Conservation (phyloP, 2,113 vertebrate species). For the Sisor rabdophorus region DNA sequence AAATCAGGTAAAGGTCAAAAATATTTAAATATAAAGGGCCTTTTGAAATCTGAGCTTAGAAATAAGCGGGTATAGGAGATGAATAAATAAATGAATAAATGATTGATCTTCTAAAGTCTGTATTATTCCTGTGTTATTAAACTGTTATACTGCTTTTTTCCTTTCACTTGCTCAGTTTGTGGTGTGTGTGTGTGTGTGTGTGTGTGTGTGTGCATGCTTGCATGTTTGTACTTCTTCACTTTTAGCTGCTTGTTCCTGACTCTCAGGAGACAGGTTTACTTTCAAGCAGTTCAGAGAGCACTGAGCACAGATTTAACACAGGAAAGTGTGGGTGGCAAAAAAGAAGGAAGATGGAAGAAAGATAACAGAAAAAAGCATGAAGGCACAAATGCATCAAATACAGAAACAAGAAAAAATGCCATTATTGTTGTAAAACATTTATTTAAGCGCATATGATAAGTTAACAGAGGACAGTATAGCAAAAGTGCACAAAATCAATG, state of each 20-base stretch:
- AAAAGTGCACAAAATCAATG: constrained; percentile 26
- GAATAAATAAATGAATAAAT: too few relatives aligned
- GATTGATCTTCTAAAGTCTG: too few relatives aligned
- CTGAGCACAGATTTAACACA: constrained; percentile 55
- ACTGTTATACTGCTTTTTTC: too few relatives aligned
- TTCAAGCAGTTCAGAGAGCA: constrained; percentile 59
- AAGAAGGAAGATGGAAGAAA: constrained; percentile 40
- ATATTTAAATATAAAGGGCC: too few relatives aligned
- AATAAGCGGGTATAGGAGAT: too few relatives aligned
- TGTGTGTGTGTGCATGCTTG: constrained; percentile 32
- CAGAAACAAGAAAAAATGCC: constrained; percentile 31
- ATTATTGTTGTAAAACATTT: constrained; percentile 35
- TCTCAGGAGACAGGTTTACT: constrained; percentile 58
- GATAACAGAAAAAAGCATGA: constrained; percentile 44
- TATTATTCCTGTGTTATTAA: too few relatives aligned
- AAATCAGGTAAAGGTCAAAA: too few relatives aligned
- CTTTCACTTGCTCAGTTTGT: constrained; percentile 16
- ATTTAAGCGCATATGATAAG: constrained; percentile 24
- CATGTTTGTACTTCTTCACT: constrained; percentile 53
- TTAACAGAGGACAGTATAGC: constrained; percentile 19
- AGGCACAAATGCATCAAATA: constrained; percentile 42
- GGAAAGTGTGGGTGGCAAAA: constrained; percentile 49
- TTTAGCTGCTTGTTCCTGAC: constrained; percentile 59
- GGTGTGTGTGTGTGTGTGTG: neutral
- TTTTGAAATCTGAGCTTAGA: too few relatives aligned